Percentiles rank a stretch among this genome's conserved stretches.
Conservation (phyloP, 1,140 invertebrate genomes). For the Zaprionus davidi region DNA sequence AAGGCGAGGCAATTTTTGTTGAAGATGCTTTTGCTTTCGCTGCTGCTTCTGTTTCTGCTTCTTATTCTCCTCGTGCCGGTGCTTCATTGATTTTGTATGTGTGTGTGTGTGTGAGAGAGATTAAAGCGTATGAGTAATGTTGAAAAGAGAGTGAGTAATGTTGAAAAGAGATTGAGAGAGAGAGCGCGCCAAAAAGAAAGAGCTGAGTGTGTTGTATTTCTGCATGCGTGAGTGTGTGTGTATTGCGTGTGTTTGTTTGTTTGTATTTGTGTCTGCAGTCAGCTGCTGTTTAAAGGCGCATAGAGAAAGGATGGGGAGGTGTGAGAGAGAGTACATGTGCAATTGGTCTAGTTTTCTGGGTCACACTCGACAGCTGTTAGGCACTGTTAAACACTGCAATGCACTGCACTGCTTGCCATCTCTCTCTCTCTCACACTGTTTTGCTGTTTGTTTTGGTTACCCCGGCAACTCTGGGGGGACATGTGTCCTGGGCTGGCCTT, state of each 20-base stretch:
- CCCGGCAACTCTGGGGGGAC: slow-evolving; percentile 9
- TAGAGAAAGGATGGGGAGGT: background rate
- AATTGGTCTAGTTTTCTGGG: slow-evolving; percentile 34
- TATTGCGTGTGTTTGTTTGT: background rate
- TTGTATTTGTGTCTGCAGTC: slow-evolving; percentile 10
- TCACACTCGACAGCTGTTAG: slow-evolving; percentile 38
- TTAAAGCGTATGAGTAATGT: slow-evolving; percentile 17
- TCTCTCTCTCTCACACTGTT: background rate
- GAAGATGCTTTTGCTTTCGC: slow-evolving; percentile 17
- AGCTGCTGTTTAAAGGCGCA: slow-evolving; percentile 20
- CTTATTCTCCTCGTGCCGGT: slow-evolving; percentile 34
- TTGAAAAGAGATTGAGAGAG: slow-evolving; percentile 5
- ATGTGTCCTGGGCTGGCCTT: slow-evolving; percentile 4
- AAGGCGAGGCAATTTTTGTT: slow-evolving; percentile 35
- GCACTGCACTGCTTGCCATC: background rate
- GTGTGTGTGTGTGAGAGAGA: slow-evolving; percentile 15
- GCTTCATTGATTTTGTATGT: slow-evolving; percentile 49
- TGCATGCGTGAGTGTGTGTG: background rate
- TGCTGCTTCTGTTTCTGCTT: slow-evolving; percentile 29
- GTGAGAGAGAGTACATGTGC: slow-evolving; percentile 4
- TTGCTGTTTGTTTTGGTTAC: slow-evolving; percentile 38
- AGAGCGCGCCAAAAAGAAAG: slow-evolving; percentile 1
- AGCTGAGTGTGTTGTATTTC: background rate
- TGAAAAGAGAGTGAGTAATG: slow-evolving; percentile 11
- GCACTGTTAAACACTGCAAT: background rate